Evolutionary conservation across 2,888 invertebrate genomes (phyloP).

Genomic region (Oscheius sp.): DNA sequence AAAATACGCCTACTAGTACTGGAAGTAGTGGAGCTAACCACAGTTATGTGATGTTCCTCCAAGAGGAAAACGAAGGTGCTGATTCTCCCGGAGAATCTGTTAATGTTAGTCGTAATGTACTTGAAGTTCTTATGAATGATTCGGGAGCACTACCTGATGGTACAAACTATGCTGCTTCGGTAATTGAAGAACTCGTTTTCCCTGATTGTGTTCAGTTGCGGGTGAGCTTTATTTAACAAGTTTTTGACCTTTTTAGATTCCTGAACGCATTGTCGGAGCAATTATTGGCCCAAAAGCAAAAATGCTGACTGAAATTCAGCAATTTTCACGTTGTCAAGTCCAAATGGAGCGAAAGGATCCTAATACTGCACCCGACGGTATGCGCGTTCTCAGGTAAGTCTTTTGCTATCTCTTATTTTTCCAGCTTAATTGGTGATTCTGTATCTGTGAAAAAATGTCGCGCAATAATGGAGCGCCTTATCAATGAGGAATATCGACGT

Average conservation of each 20-base stretch:
- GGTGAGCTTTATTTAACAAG: not conserved
- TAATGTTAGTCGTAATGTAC: not conserved
- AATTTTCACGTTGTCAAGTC: not conserved
- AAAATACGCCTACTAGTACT: not conserved
- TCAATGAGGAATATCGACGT: conserved; percentile 12
- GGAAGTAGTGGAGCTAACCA: not conserved
- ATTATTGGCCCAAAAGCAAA: conserved; percentile 16
- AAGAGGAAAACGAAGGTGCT: not conserved
- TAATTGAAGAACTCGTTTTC: not conserved
- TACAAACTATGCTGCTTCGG: not conserved
- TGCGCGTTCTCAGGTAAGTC: conserved; percentile 8
- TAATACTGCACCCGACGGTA: conserved; percentile 1
- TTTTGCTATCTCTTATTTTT: not conserved
- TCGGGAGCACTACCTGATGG: conserved; percentile 3
- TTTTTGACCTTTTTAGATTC: not conserved
- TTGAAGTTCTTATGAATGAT: conserved; percentile 7
- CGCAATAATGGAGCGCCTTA: conserved; percentile 6
- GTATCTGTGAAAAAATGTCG: not conserved
- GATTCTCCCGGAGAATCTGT: not conserved
- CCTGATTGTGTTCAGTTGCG: not conserved
- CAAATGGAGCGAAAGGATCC: conserved; percentile 14
- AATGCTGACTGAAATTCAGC: conserved; percentile 9
- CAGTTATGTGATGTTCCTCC: conserved; percentile 2
- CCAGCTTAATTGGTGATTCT: not conserved
- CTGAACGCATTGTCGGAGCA: conserved; percentile 16